Evolutionary conservation across 2,113 vertebrate genomes (phyloP).

Genomic region (Poeciliopsis prolifica): DNA sequence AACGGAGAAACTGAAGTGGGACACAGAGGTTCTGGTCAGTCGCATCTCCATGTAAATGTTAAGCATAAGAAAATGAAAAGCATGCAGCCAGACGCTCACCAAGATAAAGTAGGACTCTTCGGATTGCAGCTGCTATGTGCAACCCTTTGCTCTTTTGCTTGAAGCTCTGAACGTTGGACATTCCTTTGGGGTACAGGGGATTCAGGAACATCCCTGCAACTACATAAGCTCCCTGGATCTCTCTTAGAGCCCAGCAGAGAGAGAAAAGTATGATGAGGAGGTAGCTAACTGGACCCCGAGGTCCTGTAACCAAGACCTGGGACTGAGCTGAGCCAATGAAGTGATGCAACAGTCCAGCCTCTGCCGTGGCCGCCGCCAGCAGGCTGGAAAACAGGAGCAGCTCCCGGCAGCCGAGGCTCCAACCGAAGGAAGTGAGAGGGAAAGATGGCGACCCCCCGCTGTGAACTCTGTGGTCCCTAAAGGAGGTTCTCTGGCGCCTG

Average conservation of each 20-base stretch:
- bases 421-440: slow-evolving; percentile 67
- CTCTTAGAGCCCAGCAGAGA: slow-evolving; percentile 85
- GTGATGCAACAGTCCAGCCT: slow-evolving; percentile 87
- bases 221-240: slow-evolving; percentile 90
- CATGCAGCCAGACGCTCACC: slow-evolving; percentile 79
- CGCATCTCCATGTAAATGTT: neutral
- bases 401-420: slow-evolving; percentile 82
- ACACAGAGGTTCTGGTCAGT: slow-evolving; percentile 28
- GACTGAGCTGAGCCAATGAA: slow-evolving; percentile 70
- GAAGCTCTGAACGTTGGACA: slow-evolving; percentile 85
- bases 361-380: slow-evolving; percentile 82
- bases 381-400: slow-evolving; percentile 81
- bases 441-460: slow-evolving; percentile 50
- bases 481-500: slow-evolving; percentile 64
- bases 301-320: slow-evolving; percentile 70
- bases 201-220: slow-evolving; percentile 91
- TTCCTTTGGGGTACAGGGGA: slow-evolving; percentile 91
- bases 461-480: slow-evolving; percentile 64
- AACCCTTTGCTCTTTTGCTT: slow-evolving; percentile 86
- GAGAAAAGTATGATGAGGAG: slow-evolving; percentile 85
- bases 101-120: slow-evolving; percentile 89
- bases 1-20: slow-evolving; percentile 90
- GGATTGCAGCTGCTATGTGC: slow-evolving; percentile 84
- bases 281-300: slow-evolving; percentile 86
- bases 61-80: neutral